These are phyloP conservation scores for Smittia aterrima DNA, from an alignment of 2,888 invertebrate species.

Conservation along the genomic window DNA sequence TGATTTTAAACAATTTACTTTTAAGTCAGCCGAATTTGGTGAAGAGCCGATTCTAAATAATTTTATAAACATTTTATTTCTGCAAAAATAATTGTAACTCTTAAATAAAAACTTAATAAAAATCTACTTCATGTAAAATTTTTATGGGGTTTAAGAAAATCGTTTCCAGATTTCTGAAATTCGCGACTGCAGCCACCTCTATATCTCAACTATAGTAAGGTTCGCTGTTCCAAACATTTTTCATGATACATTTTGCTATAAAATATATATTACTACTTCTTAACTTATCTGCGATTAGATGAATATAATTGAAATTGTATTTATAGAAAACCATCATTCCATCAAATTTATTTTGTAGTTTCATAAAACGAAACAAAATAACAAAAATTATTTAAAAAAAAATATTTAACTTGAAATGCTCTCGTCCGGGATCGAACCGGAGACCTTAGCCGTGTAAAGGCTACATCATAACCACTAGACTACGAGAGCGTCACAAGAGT, in stretches of 20 bases:
- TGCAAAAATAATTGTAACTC: conserved; percentile 7
- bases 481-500: neutral
- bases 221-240: too few relatives aligned
- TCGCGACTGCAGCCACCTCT: too few relatives aligned
- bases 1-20: conserved; percentile 1
- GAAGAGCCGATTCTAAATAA: neutral
- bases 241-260: neutral
- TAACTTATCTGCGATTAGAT: neutral
- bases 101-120: neutral
- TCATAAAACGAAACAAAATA: too few relatives aligned
- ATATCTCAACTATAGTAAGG: too few relatives aligned
- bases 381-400: neutral
- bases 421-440: conserved; percentile 4
- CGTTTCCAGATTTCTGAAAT: neutral
- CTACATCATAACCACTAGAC: conserved; percentile 24
- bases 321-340: neutral
- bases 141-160: neutral
- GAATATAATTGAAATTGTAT: too few relatives aligned
- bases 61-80: conserved; percentile 12
- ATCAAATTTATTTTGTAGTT: too few relatives aligned
- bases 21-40: neutral
- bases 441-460: conserved; percentile 29
- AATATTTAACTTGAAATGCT: conserved; percentile 4
- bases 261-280: neutral
- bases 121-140: neutral